Evolutionary conservation across 1,140 invertebrate species (phyloP).

Genomic region (Drosophila orosa): DNA sequence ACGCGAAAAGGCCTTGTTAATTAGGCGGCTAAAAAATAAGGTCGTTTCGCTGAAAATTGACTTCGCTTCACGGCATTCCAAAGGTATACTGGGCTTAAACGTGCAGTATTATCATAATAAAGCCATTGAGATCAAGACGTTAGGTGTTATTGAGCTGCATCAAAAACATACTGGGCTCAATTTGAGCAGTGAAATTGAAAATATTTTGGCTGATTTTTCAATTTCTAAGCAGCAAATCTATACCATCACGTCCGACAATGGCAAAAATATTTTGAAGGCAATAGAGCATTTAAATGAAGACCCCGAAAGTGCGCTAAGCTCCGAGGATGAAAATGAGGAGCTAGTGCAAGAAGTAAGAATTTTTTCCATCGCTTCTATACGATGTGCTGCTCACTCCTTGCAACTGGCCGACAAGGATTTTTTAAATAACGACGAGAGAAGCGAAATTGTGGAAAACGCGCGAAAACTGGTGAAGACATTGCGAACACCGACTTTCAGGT

Average conservation of each 20-base stretch:
- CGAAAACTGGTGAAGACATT: conserved; percentile 21
- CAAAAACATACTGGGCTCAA: neutral
- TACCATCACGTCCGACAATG: too few species aligned
- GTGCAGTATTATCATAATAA: conserved; percentile 9
- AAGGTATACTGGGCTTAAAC: conserved; percentile 10
- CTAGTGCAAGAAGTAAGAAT: conserved; percentile 4
- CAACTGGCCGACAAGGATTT: conserved; percentile 18
- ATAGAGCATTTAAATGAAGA: too few species aligned
- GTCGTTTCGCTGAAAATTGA: too few species aligned
- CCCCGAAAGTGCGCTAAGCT: conserved; percentile 2
- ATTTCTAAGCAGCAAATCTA: too few species aligned
- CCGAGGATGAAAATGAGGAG: conserved; percentile 2
- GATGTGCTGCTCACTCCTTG: conserved; percentile 22
- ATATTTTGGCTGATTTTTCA: too few species aligned
- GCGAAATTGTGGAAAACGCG: conserved; percentile 5
- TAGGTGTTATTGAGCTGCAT: conserved; percentile 10
- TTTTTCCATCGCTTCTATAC: conserved; percentile 14
- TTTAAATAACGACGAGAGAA: conserved; percentile 9
- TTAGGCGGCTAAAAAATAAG: too few species aligned
- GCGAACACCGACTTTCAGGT: conserved; percentile 14
- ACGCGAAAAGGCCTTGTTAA: too few species aligned
- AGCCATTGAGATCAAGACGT: conserved; percentile 11
- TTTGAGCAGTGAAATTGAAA: too few species aligned
- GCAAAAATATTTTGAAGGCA: neutral
- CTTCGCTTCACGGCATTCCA: too few species aligned